phyloP scores from a whole-genome alignment of 2,888 invertebrate species.

The Agriotes lineatus region DNA sequence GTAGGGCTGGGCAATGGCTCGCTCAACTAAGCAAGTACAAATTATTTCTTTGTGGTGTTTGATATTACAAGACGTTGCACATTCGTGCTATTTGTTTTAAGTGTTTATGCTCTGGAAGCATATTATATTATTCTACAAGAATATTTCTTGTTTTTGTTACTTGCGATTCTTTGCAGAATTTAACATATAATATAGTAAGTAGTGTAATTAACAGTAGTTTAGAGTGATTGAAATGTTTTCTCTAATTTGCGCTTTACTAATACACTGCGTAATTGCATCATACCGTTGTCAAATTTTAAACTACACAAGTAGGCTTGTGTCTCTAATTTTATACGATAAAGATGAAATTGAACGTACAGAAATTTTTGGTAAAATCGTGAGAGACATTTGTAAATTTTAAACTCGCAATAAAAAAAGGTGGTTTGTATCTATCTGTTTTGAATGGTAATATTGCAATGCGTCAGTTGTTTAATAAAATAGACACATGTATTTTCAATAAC shows the following conservation, averaged over 20 bases:
- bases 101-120: conserved; percentile 38
- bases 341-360: conserved; percentile 3
- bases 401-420: neutral
- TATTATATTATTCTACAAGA: conserved; percentile 27
- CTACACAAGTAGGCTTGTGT: neutral
- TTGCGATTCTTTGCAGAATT: neutral
- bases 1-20: conserved; percentile 60
- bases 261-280: neutral
- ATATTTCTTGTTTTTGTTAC: conserved; percentile 12
- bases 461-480: neutral
- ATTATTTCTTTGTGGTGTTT: conserved; percentile 18
- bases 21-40: conserved; percentile 45
- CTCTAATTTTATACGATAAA: conserved; percentile 9
- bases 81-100: conserved; percentile 34
- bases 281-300: conserved; percentile 12
- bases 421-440: neutral
- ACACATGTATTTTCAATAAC: conserved; percentile 2
- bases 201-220: neutral
- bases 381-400: neutral
- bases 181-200: neutral
- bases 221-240: neutral
- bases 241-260: neutral
- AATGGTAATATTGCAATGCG: neutral
- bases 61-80: conserved; percentile 31
- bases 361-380: neutral